Conservation (phyloP, 1,140 invertebrate species). For the Meloidogyne floridensis region DNA sequence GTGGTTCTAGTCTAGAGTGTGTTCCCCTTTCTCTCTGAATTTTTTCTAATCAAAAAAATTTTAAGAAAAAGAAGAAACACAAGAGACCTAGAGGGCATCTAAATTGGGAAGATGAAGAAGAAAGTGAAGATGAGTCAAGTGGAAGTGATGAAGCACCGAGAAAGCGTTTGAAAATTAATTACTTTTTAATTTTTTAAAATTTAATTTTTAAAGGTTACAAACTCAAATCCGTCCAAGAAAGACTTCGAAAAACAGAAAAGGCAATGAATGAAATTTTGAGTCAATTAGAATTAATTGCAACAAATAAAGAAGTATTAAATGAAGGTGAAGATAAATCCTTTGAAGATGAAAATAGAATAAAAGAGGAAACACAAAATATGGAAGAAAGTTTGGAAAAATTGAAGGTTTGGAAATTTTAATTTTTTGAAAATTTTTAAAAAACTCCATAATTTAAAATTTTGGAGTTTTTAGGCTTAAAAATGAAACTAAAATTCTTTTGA, state of each 20-base stretch:
- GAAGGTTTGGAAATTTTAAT: neutral
- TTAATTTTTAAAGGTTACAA: slow-evolving; percentile 34
- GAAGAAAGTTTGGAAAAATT: slow-evolving; percentile 7
- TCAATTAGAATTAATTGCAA: slow-evolving; percentile 42
- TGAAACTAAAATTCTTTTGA: too few relatives aligned
- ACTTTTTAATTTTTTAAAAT: neutral
- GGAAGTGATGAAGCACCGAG: neutral
- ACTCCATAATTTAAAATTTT: too few relatives aligned
- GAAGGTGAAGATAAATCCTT: neutral
- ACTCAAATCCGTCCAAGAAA: slow-evolving; percentile 41
- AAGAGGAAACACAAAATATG: slow-evolving; percentile 20
- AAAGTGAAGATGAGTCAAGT: neutral
- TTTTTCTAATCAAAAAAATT: neutral
- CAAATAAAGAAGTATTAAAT: neutral
- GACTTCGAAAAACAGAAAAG: slow-evolving; percentile 42
- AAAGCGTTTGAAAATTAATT: neutral
- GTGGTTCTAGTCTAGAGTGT: too few relatives aligned
- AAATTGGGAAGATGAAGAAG: neutral
- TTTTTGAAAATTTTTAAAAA: too few relatives aligned
- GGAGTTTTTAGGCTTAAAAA: too few relatives aligned
- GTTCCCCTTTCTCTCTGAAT: too few relatives aligned
- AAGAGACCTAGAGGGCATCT: neutral
- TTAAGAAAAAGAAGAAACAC: neutral
- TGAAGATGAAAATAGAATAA: neutral
- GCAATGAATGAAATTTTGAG: slow-evolving; percentile 47